Conservation (phyloP, 2,888 invertebrate species). For the Gibbula magus region DNA sequence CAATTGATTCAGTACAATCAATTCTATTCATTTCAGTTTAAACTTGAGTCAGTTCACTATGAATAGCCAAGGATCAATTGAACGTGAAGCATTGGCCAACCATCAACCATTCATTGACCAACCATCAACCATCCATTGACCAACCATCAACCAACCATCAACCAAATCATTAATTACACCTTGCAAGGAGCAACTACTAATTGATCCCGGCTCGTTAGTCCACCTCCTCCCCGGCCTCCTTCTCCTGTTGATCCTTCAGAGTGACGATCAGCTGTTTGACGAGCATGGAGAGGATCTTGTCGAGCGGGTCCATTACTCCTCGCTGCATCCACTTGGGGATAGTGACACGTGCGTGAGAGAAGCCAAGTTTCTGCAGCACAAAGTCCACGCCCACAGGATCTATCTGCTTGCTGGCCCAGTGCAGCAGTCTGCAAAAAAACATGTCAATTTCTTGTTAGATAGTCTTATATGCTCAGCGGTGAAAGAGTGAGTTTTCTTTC, state of each 20-base stretch:
- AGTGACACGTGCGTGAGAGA: conserved; percentile 96
- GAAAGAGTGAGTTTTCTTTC: too few relatives aligned
- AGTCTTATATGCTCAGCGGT: too few relatives aligned
- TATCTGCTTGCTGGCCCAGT: conserved; percentile 95
- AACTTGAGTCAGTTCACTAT: too few relatives aligned
- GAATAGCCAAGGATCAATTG: too few relatives aligned
- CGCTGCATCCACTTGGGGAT: conserved; percentile 99
- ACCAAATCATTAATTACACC: too few relatives aligned
- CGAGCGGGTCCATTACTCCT: conserved; percentile 97
- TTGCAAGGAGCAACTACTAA: too few relatives aligned
- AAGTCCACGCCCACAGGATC: conserved; percentile 99
- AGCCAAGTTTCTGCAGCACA: conserved; percentile 97
- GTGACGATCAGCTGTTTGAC: conserved; percentile 68
- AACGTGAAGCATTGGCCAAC: not conserved
- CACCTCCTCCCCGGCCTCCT: conserved; percentile 22
- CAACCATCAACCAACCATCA: not conserved
- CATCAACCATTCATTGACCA: not conserved
- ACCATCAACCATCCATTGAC: not conserved
- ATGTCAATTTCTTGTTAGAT: too few relatives aligned
- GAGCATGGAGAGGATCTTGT: conserved; percentile 82
- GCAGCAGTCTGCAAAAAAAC: conserved; percentile 70
- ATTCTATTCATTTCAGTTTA: too few relatives aligned
- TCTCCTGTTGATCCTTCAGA: conserved; percentile 44
- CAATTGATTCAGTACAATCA: too few relatives aligned
- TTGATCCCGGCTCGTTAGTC: not conserved